Base-by-base conservation (phyloP, 2,113 vertebrate genomes). In the Corythaixoides concolor region DNA sequence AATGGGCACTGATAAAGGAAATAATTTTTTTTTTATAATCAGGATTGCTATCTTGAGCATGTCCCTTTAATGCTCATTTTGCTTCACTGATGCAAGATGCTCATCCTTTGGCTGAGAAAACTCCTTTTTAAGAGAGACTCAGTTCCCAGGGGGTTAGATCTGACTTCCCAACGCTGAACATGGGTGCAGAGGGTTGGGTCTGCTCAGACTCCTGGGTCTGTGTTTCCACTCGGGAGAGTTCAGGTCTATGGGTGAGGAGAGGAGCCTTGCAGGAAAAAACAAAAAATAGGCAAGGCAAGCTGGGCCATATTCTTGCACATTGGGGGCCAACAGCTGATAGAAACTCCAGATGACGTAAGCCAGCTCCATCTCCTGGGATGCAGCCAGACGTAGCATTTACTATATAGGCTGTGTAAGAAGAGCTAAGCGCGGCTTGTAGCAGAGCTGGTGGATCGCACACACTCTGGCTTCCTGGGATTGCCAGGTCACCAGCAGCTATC, bases 71-170 rank as follows among this genome's bases (percentile, higher is more conserved):
- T 50, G 45, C 6, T 62, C 28, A 6, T 70, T 93, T 75, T 45
- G 33, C 28, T 72, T 66, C 37, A 45, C 19, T 35, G 20, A 3
- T 7, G 32, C 26, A 37, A 59, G 58, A 52, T 1, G 1, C 32
- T 72, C 22, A 55, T 47, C 33, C 70, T 52, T 56, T 16, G 50
- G 20, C 33, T 55, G 62, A 74, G 56, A 63, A 85, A 75, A 5
- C 1, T 8, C 22, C 66, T 64, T 47, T 21, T 19, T 78, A 58
- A 85, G 47, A 28, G 41, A 18, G 7, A 30, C 56, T 47, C 59
- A 3, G 4, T 13, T 84, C 73, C 68, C 0, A 0, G 0, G 19
- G 50, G 12, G 12, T 77, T 69, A 24, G 15, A 50, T 27, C 23
- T 56, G 18, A 7, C 20, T 81, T 45, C 60, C 60, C 56, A 86